These are phyloP conservation scores for Autographa pulchrina DNA, from an alignment of 2,888 invertebrate genomes.

Conservation along the genomic window DNA sequence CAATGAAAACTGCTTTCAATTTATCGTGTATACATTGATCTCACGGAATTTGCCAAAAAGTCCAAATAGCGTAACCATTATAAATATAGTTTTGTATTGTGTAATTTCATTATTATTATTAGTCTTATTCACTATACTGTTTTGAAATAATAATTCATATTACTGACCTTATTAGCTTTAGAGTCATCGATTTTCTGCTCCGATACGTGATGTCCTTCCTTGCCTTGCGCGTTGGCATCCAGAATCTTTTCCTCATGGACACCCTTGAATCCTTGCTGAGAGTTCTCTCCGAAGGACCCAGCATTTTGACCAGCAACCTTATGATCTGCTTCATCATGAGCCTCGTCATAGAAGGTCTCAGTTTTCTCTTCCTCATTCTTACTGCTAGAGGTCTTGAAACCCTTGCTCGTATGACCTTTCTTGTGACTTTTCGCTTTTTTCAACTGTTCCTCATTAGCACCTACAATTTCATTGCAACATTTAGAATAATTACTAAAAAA, in stretches of 20 bases:
- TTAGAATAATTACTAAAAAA: conserved; percentile 25
- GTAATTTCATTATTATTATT: too few species aligned
- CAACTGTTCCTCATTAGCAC: conserved; percentile 88
- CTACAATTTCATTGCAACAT: conserved; percentile 61
- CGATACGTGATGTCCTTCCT: conserved; percentile 89
- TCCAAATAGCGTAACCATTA: too few species aligned
- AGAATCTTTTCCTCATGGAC: conserved; percentile 90
- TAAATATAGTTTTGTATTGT: too few species aligned
- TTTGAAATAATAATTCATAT: neutral
- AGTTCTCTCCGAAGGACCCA: conserved; percentile 89
- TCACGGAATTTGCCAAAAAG: too few species aligned
- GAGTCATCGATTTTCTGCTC: conserved; percentile 89
- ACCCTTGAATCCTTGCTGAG: conserved; percentile 89
- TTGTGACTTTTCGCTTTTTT: conserved; percentile 90
- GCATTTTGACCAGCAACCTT: conserved; percentile 88
- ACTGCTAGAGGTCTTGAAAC: conserved; percentile 91
- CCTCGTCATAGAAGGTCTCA: conserved; percentile 91
- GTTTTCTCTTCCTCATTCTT: conserved; percentile 91
- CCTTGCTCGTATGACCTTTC: conserved; percentile 91
- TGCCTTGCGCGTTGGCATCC: conserved; percentile 88
- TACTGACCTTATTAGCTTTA: conserved; percentile 88
- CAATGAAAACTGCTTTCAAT: too few species aligned
- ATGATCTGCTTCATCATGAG: conserved; percentile 90
- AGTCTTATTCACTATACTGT: neutral
- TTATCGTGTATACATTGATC: too few species aligned